Conservation (phyloP, 2,113 vertebrate species). For the Oplegnathus fasciatus region DNA sequence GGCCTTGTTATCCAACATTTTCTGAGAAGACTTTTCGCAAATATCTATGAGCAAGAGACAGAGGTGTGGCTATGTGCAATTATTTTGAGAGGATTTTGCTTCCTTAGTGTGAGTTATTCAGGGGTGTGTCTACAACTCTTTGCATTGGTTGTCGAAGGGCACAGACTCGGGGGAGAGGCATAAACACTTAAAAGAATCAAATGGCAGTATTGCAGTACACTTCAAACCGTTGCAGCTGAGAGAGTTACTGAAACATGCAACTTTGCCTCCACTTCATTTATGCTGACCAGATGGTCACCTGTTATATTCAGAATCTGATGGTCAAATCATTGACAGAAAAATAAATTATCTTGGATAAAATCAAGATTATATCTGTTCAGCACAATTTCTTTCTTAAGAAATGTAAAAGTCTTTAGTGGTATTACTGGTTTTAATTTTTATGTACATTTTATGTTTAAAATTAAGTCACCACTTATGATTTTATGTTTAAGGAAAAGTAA, state of each 20-base stretch:
- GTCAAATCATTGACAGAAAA: not conserved
- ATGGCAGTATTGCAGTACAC: not conserved
- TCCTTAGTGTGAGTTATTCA: conserved; percentile 1
- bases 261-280: not conserved
- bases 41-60: conserved; percentile 10
- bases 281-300: not conserved
- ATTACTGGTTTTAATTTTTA: not conserved
- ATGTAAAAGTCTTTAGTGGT: not conserved
- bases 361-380: not conserved
- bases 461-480: not conserved
- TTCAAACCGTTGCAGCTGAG: conserved; percentile 7
- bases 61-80: conserved; percentile 33
- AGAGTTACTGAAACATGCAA: not conserved
- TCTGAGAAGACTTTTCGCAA: conserved; percentile 5
- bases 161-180: too few species aligned
- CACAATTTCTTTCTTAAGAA: not conserved
- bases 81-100: conserved; percentile 32
- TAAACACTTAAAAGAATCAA: conserved; percentile 20
- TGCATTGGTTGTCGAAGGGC: conserved; percentile 9
- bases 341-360: not conserved
- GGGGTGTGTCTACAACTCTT: conserved; percentile 12
- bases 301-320: not conserved
- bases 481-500: not conserved
- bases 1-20: conserved; percentile 32
- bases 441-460: not conserved